Evolutionary conservation across 2,797 vertebrate species (phyloP), one percentile per base, ranked within the genome.

Genomic region (Poeciliopsis presidionis): DNA sequence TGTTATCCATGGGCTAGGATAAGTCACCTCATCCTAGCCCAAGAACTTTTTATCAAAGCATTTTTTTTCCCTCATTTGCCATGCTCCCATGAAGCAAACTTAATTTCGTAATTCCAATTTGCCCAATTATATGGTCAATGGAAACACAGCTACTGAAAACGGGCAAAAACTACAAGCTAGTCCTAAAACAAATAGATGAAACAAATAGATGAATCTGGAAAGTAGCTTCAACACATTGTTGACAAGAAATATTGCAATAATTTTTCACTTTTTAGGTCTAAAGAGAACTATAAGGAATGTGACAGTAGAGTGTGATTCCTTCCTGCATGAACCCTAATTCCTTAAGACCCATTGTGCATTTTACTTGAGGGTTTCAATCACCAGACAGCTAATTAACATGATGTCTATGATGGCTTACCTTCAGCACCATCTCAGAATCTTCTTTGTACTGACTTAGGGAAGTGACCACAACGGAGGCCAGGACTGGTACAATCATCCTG

Each of bases 391-490:
- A 33, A 61, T 36, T 18, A 33, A 36, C 12, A 61, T 61, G 57
- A 30, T 61, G 28, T 59, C 57, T 16, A 16, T 30, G 5, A 53
- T 11, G 3, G n/a, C 89, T 72, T 90, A 99, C 98, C 91, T 97
- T 96, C 5, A 95, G 91, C 84, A 96, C 95, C 88, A 99, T 94
- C 90, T 96, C 96, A n/a, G 85, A 55, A 86, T 95, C 94, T 12
- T 96, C 95, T 77, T 91, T 95, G 95, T 97, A 97, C 79, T 97
- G 93, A 13, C 92, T 81, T 74, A 99, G 92, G 2, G 96, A 95
- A 39, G 93, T 92, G 75, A 97, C 96, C 65, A 98, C 90, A 80
- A 98, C 94, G 0, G 96, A 96, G 59, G 96, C 95, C 91, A 99
- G 89, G 3, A 98, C 95, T 0, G 97, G 96, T 28, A 97, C 95